Conservation (phyloP, 2,113 vertebrate species). For the Myrmecophaga tridactyla region DNA sequence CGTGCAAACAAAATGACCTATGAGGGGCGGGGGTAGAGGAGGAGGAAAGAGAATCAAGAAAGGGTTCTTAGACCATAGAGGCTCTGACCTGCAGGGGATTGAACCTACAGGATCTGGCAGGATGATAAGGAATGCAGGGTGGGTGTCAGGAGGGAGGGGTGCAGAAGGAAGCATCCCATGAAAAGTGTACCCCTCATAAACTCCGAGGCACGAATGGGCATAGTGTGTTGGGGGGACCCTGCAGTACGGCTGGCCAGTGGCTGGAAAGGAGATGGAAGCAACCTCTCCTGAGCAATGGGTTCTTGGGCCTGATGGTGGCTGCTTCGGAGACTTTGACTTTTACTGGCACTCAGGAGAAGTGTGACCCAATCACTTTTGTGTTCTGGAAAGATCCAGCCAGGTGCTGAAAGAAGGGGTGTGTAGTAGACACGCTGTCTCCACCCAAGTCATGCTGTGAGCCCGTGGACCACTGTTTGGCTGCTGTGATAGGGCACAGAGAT, state of each 20-base stretch:
- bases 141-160: not conserved
- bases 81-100: not conserved
- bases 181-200: not conserved
- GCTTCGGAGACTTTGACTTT: not conserved
- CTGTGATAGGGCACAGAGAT: not conserved
- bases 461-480: not conserved
- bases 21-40: not conserved
- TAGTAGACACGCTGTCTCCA: not conserved
- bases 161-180: not conserved
- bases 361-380: not conserved
- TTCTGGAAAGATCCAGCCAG: not conserved
- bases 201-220: not conserved
- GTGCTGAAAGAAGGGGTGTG: not conserved
- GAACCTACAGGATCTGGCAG: too few relatives aligned
- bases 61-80: not conserved
- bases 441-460: rapidly evolving
- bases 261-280: not conserved
- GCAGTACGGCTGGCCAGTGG: not conserved
- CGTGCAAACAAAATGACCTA: not conserved
- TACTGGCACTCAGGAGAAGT: rapidly evolving
- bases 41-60: not conserved
- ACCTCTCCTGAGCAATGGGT: not conserved
- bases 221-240: not conserved
- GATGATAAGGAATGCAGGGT: rapidly evolving
- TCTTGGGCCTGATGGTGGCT: not conserved